Evolutionary conservation across 2,888 invertebrate species (phyloP).

Genomic region (Trichogramma evanescens): DNA sequence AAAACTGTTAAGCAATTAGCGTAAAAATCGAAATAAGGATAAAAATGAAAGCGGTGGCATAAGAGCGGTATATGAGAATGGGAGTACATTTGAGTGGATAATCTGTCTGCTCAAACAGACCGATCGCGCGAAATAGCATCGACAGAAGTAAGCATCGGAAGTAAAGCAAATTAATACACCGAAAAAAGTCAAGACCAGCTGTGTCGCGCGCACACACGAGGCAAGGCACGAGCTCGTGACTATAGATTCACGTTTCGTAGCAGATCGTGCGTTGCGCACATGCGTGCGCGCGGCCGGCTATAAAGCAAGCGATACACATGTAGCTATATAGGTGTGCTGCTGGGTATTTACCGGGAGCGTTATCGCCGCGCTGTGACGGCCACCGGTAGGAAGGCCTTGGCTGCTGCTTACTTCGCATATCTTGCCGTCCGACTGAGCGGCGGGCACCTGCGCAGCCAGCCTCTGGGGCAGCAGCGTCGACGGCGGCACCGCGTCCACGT

Average conservation of each 20-base stretch:
- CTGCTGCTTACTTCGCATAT: constrained; percentile 66
- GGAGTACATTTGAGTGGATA: no score
- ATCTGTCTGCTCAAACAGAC: no score
- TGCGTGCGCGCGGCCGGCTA: background rate
- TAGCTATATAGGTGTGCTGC: background rate
- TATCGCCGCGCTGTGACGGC: constrained; percentile 59
- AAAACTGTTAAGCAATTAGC: no score
- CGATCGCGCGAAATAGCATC: no score
- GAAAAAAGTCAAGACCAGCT: no score
- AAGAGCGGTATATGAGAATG: no score
- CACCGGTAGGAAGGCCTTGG: constrained; percentile 64
- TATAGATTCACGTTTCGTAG: background rate
- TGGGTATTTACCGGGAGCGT: constrained; percentile 50
- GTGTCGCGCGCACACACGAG: background rate
- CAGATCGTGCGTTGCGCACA: background rate
- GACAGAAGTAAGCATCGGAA: no score
- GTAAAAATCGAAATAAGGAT: no score
- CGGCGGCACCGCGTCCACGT: constrained; percentile 6
- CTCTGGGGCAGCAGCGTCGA: constrained; percentile 32
- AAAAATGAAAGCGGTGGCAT: no score
- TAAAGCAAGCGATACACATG: background rate
- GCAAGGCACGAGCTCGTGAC: background rate
- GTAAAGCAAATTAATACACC: no score
- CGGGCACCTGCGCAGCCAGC: constrained; percentile 35
- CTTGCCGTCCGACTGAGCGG: constrained; percentile 47